A percentile compares a stretch with the other conserved stretches of the same genome.
Evolutionary conservation across 2,888 invertebrate genomes (phyloP).

Genomic region (Aspidiotus rigidus): DNA sequence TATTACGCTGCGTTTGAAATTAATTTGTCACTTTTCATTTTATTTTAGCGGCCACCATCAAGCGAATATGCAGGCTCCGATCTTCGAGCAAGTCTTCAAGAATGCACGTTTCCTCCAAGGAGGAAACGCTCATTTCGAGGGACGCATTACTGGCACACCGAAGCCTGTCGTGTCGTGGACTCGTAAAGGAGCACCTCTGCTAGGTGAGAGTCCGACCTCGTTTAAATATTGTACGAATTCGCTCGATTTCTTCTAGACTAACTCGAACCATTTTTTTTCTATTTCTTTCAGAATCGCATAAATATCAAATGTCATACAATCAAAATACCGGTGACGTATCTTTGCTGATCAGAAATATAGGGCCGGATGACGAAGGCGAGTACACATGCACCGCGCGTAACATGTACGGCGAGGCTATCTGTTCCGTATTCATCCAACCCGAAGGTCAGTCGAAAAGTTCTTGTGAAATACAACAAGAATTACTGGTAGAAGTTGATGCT

Average conservation of each 20-base stretch:
- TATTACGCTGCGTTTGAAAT: neutral
- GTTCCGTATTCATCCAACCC: constrained; percentile 87
- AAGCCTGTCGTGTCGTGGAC: constrained; percentile 87
- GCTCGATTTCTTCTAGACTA: neutral
- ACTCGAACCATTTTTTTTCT: neutral
- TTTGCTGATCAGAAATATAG: constrained; percentile 85
- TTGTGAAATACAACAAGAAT: no score
- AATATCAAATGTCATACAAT: constrained; percentile 84
- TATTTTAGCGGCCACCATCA: constrained; percentile 11
- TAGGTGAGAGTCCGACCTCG: constrained; percentile 44
- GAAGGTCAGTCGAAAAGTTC: constrained; percentile 51
- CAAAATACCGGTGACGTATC: constrained; percentile 82
- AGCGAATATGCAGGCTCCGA: constrained; percentile 60
- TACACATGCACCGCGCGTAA: constrained; percentile 92
- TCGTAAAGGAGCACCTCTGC: constrained; percentile 71
- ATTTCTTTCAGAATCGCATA: constrained; percentile 56
- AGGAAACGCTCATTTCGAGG: constrained; percentile 86
- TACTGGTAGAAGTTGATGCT: neutral
- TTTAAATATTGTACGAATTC: neutral
- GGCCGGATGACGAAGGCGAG: constrained; percentile 92
- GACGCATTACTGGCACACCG: constrained; percentile 80
- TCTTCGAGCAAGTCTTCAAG: constrained; percentile 90
- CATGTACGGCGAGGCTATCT: constrained; percentile 92
- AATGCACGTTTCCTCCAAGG: constrained; percentile 92
- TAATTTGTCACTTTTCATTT: neutral